Conservation (phyloP, 2,797 vertebrate genomes). For the Otolemur crassicaudatus region DNA sequence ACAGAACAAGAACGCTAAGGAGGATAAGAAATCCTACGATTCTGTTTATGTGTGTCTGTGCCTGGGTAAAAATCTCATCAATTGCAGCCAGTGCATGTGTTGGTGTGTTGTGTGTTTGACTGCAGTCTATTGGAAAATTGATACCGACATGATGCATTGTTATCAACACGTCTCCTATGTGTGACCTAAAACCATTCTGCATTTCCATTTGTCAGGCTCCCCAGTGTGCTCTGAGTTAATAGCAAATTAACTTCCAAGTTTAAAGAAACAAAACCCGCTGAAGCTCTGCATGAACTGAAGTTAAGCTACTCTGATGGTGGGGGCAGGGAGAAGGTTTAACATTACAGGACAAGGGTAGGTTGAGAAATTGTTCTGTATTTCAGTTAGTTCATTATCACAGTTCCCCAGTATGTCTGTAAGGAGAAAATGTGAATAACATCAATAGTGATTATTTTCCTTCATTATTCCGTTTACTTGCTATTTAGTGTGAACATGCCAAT, state of each 20-base stretch:
- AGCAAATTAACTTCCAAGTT: constrained; percentile 52
- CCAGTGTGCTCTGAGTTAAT: constrained; percentile 32
- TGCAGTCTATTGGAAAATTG: constrained; percentile 43
- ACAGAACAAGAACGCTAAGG: not conserved
- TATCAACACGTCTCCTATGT: not conserved
- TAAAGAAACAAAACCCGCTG: not conserved
- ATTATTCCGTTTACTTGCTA: constrained; percentile 56
- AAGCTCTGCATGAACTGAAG: constrained; percentile 14
- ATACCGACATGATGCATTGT: not conserved
- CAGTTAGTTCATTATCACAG: constrained; percentile 45
- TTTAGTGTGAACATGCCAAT: constrained; percentile 62
- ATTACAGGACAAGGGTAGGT: constrained; percentile 11
- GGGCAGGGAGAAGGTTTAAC: constrained; percentile 22
- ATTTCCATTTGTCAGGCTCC: constrained; percentile 12
- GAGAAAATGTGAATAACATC: constrained; percentile 8
- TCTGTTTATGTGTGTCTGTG: constrained; percentile 38
- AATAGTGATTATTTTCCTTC: not conserved
- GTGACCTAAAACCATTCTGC: constrained; percentile 42
- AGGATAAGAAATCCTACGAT: not conserved
- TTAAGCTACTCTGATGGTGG: not conserved
- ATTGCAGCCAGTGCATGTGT: not conserved
- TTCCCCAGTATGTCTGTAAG: constrained; percentile 56
- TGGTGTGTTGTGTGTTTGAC: not conserved
- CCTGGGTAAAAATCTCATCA: constrained; percentile 29
- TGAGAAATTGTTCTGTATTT: constrained; percentile 47